Base-by-base conservation (phyloP, 2,888 invertebrate species). In the Latheticus oryzae region DNA sequence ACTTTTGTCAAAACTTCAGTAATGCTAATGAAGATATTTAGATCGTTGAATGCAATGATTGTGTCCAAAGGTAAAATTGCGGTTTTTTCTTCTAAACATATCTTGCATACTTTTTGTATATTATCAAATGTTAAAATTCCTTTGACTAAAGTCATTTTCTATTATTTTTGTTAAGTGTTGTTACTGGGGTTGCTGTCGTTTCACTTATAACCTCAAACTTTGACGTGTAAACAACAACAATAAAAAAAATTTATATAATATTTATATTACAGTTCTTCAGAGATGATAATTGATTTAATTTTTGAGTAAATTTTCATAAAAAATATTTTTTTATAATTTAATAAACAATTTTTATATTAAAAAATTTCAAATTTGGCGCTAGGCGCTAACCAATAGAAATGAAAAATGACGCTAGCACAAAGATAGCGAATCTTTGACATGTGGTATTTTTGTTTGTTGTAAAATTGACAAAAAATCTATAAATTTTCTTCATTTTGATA, bases 31-130 rank as follows among this genome's bases (percentile, higher is more conserved):
- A 63, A 47, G 8, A 53, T 30, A 50, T 63, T 63, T 12, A 64
- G 40, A 12, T 65, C 38, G 51, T 67, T 60, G 33, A 55, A 62
- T 32, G 66, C 63, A 5, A 70, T 56, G 47, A 47, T 62, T 24
- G 63, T 62, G 32, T 55, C 66, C 8, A 70, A 40, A 16, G 64
- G 59, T 35, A 63, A 45, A 61, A 66, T 60, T 45, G 48, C 51
- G 12, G 56, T 40, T 40, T 60, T 58, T 51, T 70, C 66, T 35
- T 58, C 59, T 23, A 70, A 59, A 58, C 70, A 70, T 30, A 70
- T 63, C 52, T 64, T 61, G 26, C 70, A 70, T 17, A 69, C 40
- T 51, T 60, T 61, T 53, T 65, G 38, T 11, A 63, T 50, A 62
- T 64, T 58, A 5, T 45, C 38, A 5, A 3, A 5, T n/a, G 38